Evolutionary conservation across 2,797 vertebrate genomes (phyloP).

Genomic region (Catostomus latipinnis): DNA sequence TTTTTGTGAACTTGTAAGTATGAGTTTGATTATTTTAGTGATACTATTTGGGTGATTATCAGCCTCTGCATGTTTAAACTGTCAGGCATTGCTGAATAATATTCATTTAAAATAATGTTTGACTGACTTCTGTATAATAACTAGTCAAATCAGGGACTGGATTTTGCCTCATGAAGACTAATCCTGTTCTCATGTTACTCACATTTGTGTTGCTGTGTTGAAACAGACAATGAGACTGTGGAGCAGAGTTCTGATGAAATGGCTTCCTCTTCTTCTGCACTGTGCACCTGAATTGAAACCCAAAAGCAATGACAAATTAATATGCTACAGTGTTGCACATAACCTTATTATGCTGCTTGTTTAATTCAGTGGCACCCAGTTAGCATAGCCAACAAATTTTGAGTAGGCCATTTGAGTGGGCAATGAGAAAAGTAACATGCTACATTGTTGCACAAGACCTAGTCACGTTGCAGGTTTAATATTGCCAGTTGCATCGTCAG

Average conservation of each 20-base stretch:
- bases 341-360: no score
- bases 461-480: no score
- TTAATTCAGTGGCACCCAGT: no score
- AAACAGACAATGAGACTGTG: conserved; percentile 42
- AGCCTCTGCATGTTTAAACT: background rate
- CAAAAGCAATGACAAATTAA: background rate
- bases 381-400: no score
- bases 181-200: conserved; percentile 30
- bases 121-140: background rate
- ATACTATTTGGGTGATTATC: background rate
- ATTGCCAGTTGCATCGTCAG: no score
- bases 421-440: no score
- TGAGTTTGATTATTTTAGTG: background rate
- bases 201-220: conserved; percentile 70
- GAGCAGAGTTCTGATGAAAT: conserved; percentile 61
- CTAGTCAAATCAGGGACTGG: conserved; percentile 5
- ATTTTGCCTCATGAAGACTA: background rate
- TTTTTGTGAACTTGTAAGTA: background rate
- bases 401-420: no score
- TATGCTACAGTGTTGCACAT: no score
- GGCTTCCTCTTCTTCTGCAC: conserved; percentile 77
- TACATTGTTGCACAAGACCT: no score
- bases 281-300: conserved; percentile 72
- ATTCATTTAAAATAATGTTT: no score
- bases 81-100: no score